phyloP scores from a whole-genome alignment of 1,140 invertebrate species.

The Drosophila ananassae region DNA sequence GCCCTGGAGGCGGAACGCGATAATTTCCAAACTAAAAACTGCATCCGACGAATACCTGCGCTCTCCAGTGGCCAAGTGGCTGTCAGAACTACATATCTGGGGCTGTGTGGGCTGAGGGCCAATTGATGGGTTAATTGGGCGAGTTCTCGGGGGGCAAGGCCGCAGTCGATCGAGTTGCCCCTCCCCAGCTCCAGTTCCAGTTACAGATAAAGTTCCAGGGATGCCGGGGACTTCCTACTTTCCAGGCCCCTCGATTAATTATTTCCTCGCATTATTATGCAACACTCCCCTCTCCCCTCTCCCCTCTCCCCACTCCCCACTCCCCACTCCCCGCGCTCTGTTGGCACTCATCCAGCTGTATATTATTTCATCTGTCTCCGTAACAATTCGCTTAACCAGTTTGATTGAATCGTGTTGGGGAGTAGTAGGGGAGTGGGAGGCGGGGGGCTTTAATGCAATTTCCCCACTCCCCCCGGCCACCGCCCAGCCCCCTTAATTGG shows the following conservation, averaged over 20 bases:
- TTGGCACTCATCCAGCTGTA: slow-evolving; percentile 2
- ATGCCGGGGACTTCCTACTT: slow-evolving; percentile 14
- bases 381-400: slow-evolving; percentile 49
- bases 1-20: slow-evolving; percentile 17
- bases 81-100: neutral
- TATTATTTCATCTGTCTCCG: slow-evolving; percentile 27
- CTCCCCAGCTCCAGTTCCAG: neutral
- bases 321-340: neutral
- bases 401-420: slow-evolving; percentile 52
- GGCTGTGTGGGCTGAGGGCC: slow-evolving; percentile 15
- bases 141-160: slow-evolving; percentile 17
- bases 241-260: slow-evolving; percentile 23
- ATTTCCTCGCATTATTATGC: slow-evolving; percentile 46
- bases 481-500: slow-evolving; percentile 25
- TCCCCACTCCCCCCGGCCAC: slow-evolving; percentile 9
- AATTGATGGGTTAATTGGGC: slow-evolving; percentile 41
- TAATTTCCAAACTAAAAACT: slow-evolving; percentile 35
- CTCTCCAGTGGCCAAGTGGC: no score
- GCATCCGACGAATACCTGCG: slow-evolving; percentile 31
- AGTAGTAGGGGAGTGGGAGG: neutral
- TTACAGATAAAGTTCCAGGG: neutral
- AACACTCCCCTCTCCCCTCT: neutral
- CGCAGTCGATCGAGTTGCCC: neutral
- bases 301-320: no score
- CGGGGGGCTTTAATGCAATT: slow-evolving; percentile 37